These are phyloP conservation scores for Ectemnius continuus DNA, from an alignment of 2,888 invertebrate species.

Conservation along the genomic window DNA sequence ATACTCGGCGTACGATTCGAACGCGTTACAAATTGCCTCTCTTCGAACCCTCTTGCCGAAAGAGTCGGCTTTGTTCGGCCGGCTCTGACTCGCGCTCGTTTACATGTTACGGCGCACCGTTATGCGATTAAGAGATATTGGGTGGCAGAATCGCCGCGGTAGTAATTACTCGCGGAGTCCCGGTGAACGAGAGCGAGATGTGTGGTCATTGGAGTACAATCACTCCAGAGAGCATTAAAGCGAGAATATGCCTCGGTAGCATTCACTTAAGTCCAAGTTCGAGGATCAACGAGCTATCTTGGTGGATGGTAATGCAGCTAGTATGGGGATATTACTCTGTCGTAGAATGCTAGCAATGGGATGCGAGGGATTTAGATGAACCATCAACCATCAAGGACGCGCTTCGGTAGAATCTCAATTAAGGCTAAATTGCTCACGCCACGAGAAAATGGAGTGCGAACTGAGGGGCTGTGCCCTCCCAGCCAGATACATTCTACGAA, in stretches of 20 bases:
- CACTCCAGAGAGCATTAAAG: not conserved
- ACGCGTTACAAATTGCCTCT: not conserved
- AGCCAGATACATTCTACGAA: conserved; percentile 22
- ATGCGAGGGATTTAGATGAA: conserved; percentile 50
- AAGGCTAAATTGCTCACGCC: conserved; percentile 56
- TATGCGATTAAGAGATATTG: conserved; percentile 8
- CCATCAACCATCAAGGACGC: conserved; percentile 56
- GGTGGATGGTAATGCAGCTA: not conserved
- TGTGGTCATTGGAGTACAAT: not conserved
- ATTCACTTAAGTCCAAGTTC: not conserved
- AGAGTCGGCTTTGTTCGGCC: not conserved
- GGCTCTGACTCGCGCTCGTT: not conserved
- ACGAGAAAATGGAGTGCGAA: conserved; percentile 59
- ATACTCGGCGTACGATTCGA: not conserved
- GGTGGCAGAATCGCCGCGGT: no score
- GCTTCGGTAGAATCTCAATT: conserved; percentile 63
- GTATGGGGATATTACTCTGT: conserved; percentile 14
- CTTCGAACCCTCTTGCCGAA: not conserved
- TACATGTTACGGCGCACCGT: not conserved
- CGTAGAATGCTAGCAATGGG: conserved; percentile 15
- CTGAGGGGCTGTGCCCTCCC: conserved; percentile 42
- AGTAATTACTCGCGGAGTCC: no score
- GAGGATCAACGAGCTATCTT: conserved; percentile 11
- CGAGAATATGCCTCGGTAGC: not conserved
- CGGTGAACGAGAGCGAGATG: no score